Percentiles rank a stretch among this genome's conserved stretches.
phyloP scores from a whole-genome alignment of 2,797 vertebrate species.

The Pyrocephalus nanus region DNA sequence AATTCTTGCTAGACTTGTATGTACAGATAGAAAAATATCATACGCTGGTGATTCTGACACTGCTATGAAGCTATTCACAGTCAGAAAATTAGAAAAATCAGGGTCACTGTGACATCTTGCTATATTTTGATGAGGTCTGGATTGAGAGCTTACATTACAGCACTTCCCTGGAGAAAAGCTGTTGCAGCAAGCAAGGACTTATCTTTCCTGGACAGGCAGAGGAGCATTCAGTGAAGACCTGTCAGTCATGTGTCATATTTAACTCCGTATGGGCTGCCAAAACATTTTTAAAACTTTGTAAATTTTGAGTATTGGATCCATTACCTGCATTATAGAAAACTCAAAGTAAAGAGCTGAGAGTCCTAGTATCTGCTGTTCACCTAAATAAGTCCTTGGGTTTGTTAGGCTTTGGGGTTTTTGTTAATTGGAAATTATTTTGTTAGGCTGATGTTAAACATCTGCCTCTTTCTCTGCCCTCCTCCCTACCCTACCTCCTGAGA shows the following conservation, averaged over 20 bases:
- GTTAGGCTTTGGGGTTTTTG: neutral
- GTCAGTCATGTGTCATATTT: neutral
- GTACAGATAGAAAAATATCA: neutral
- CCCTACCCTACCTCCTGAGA: neutral
- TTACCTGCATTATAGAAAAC: neutral
- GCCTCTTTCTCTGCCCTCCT: neutral
- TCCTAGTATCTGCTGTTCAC: neutral
- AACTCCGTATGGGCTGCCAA: neutral
- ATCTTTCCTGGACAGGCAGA: neutral
- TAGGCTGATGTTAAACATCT: conserved; percentile 2
- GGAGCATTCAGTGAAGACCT: neutral
- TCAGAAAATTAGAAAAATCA: neutral
- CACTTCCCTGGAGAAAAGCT: neutral
- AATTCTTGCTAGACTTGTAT: neutral
- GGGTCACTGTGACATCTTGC: neutral
- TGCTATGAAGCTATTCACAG: neutral
- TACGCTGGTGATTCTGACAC: neutral
- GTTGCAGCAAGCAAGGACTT: neutral
- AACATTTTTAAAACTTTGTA: neutral
- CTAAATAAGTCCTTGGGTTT: neutral
- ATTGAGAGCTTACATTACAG: neutral
- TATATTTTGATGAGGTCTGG: neutral
- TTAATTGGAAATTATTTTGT: neutral
- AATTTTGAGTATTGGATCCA: neutral
- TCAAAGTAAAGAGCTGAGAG: neutral